Base-by-base conservation (phyloP, 1,140 invertebrate genomes). In the Orussus abietinus region DNA sequence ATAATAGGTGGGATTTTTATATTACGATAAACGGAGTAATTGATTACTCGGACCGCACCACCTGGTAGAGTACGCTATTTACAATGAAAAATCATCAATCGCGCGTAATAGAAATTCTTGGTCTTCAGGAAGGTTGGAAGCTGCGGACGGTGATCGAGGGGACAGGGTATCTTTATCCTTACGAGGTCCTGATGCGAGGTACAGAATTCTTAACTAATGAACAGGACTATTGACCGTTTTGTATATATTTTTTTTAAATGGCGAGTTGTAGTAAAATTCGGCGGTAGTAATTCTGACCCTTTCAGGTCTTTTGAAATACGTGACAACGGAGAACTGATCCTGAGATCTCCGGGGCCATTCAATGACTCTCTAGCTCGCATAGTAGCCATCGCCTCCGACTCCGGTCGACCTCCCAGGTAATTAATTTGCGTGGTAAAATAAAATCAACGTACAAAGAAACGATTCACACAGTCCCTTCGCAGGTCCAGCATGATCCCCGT, bases 371-470 rank as follows among this genome's bases (percentile, higher is more conserved):
- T 72, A 18, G 71, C 71, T 26, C 52, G 69, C 41, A 47, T 90
- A 22, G 81, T 90, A 11, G 86, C 84, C 26, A 81, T 88, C 38
- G 91, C 89, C 11, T 82, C 80, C 1, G 91, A 93, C 64, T 84
- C 81, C 21, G 88, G 88, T 21, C 73, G 76, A 19, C 87, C 87
- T 25, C 82, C 87, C 0, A 72, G 84, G 72, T 82, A 79, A 69
- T 32, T 37, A 17, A 34, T 36, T 28, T 36, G 15, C 11, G 19
- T 38, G 7, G 22, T 20, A n/a, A 10, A 44, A 17, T 5, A 11
- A 19, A 14, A 19, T 18, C 5, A 34, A 10, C 34, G 26, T 33
- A n/a, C n/a, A n/a, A n/a, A n/a, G n/a, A n/a, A n/a, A n/a, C n/a
- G n/a, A n/a, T n/a, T n/a, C n/a, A n/a, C n/a, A n/a, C n/a, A n/a